Base-by-base conservation (phyloP, 2,113 vertebrate genomes). In the Eulemur macaco region DNA sequence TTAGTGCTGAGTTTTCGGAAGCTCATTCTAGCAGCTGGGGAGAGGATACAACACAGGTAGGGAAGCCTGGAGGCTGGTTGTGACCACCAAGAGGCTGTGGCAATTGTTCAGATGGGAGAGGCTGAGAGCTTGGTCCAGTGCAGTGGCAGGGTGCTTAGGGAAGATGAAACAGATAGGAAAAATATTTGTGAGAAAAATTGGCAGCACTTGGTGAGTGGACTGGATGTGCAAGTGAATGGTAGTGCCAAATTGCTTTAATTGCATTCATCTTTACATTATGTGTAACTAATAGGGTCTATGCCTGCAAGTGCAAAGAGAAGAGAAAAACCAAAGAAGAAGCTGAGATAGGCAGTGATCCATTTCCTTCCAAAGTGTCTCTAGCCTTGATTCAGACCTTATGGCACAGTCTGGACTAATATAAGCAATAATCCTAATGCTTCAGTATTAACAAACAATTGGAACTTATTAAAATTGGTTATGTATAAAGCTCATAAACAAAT, bases 121-220 rank as follows among this genome's bases (percentile, higher is more conserved):
- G 31, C 37, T 45, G 76, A 86, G 52, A 60, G 34, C 34, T 86
- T 50, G 58, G 66, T 34, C 50, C 29, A 37, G 2, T 3, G 18
- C 14, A 76, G 68, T 18, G 54, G 11, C 45, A 86, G 31, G 31
- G 13, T 27, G 10, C 8, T 74, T 83, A 64, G 34, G 54, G 23
- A 69, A 66, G 39, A 82, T 85, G 71, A 74, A 83, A 82, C 17
- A 89, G 77, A 86, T 63, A 66, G 31, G 69, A 76, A 93, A 95
- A 77, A 47, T 69, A 92, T 90, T 84, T 84, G 60, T 20, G 47
- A 81, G 74, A 23, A 42, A 50, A 73, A 86, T 80, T 54, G 92
- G 60, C 60, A 68, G 60, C 37, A 52, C 14, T 23, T 29, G 45
- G 50, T n/a, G 42, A 83, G 34, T 66, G 27, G 31, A 83, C 18